phyloP scores from a whole-genome alignment of 2,113 vertebrate species.

The Tychaedon coryphoeus region DNA sequence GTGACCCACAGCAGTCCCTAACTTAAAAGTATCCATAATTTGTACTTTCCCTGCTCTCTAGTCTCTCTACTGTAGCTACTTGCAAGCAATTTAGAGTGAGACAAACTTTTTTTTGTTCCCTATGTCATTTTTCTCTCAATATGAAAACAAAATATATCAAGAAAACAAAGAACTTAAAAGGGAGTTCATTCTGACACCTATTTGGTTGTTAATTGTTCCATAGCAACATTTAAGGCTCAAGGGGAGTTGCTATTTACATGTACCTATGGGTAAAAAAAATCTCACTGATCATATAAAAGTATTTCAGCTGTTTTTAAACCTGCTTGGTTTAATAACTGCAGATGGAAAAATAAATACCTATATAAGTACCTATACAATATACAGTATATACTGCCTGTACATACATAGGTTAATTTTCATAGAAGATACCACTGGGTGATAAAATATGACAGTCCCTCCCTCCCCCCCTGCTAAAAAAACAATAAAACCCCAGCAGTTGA shows the following conservation, averaged over 20 bases:
- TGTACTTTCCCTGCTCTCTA: background rate
- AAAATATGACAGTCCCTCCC: background rate
- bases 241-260: background rate
- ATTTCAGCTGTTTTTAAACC: background rate
- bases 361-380: background rate
- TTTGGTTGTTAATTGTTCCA: background rate
- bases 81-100: accelerated
- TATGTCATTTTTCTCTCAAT: background rate
- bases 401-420: background rate
- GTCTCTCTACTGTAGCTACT: background rate
- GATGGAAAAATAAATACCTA: background rate
- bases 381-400: background rate
- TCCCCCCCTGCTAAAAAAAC: background rate
- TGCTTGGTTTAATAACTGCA: background rate
- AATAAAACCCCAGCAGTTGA: background rate
- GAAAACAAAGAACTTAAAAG: background rate
- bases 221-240: background rate
- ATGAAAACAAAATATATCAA: background rate
- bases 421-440: background rate
- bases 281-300: background rate
- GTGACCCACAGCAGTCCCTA: background rate
- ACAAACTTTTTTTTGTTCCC: background rate
- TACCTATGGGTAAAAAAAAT: background rate
- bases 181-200: background rate
- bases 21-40: background rate